Conservation (phyloP, 2,888 invertebrate species). For the Ariolimax columbianus region DNA sequence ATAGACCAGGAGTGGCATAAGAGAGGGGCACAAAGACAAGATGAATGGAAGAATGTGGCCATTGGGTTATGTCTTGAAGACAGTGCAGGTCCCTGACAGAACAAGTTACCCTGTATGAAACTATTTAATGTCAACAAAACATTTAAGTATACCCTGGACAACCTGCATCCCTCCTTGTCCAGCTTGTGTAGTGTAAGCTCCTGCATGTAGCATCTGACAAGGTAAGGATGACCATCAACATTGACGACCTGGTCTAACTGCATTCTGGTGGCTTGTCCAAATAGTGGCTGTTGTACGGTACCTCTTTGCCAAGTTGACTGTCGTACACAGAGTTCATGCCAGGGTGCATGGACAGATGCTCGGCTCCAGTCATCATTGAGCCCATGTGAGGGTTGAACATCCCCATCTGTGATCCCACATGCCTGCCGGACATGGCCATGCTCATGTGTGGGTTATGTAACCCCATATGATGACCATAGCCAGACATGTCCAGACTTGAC, state of each 20-base stretch:
- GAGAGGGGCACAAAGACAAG: neutral
- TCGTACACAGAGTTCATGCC: constrained; percentile 49
- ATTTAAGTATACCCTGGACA: neutral
- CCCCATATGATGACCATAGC: constrained; percentile 42
- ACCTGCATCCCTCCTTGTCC: neutral
- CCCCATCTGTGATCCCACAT: constrained; percentile 33
- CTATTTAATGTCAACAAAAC: neutral
- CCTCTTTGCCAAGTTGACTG: constrained; percentile 38
- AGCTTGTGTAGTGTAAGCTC: neutral
- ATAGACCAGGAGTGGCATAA: neutral
- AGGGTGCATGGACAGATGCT: constrained; percentile 47
- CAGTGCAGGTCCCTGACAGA: neutral
- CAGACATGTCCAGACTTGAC: constrained; percentile 25
- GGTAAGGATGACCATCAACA: neutral
- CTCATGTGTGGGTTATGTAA: constrained; percentile 32
- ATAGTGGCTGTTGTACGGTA: constrained; percentile 22
- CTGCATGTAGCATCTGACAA: neutral
- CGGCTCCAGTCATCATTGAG: constrained; percentile 31
- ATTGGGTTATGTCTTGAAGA: neutral
- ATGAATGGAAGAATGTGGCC: neutral
- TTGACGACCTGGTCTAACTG: neutral
- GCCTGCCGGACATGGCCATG: constrained; percentile 11
- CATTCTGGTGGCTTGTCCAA: constrained; percentile 51
- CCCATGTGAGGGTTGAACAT: constrained; percentile 52
- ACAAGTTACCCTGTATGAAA: constrained; percentile 9